phyloP scores from a whole-genome alignment of 2,797 vertebrate species.

The Danio tinwini region DNA sequence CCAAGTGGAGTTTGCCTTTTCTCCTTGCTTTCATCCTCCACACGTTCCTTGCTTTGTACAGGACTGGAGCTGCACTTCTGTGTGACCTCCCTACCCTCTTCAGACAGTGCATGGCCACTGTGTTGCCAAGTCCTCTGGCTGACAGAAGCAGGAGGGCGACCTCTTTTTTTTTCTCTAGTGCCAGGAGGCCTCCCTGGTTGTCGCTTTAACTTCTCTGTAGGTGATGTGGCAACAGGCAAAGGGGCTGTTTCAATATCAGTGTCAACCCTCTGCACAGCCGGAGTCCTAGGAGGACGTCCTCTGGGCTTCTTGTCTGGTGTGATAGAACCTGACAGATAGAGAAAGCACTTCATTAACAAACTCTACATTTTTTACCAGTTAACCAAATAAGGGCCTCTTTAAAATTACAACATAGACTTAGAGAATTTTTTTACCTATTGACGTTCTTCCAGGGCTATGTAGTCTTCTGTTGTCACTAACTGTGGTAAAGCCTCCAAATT shows the following conservation, averaged over 20 bases:
- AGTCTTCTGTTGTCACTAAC: constrained; percentile 89
- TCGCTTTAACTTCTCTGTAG: constrained; percentile 88
- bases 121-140: constrained; percentile 74
- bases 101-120: constrained; percentile 70
- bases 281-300: constrained; percentile 91
- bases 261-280: constrained; percentile 83
- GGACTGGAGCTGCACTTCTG: constrained; percentile 75
- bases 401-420: background rate
- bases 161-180: constrained; percentile 90
- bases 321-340: constrained; percentile 72
- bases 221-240: constrained; percentile 75
- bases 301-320: constrained; percentile 92
- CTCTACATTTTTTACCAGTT: background rate
- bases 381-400: background rate
- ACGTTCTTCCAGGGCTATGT: constrained; percentile 83
- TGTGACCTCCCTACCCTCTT: constrained; percentile 75
- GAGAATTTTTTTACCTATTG: constrained; percentile 81
- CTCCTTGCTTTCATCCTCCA: constrained; percentile 80
- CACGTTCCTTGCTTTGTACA: constrained; percentile 75
- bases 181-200: constrained; percentile 87
- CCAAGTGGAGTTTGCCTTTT: constrained; percentile 84
- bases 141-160: constrained; percentile 86
- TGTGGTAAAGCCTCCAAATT: constrained; percentile 92
- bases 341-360: constrained; percentile 41
- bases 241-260: constrained; percentile 78